A percentile compares a stretch with the other conserved stretches of the same genome.
These are phyloP conservation scores for Scaptomyza polygonia DNA, from an alignment of 2,888 invertebrate genomes.

Conservation along the genomic window DNA sequence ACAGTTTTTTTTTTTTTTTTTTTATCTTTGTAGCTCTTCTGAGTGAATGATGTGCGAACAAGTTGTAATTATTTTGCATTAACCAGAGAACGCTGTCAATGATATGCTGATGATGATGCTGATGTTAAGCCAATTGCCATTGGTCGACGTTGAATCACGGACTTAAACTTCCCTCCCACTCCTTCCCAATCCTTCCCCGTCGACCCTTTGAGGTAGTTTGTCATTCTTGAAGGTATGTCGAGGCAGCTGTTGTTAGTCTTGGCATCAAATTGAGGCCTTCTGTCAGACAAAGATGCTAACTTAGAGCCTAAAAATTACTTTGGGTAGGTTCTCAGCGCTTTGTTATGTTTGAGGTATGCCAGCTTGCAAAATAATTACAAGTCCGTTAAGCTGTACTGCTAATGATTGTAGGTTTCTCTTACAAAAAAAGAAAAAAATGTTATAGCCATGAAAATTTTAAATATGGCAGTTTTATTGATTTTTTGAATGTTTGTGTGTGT, in stretches of 20 bases:
- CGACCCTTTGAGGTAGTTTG: constrained; percentile 34
- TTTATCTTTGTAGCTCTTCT: constrained; percentile 23
- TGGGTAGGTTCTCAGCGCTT: constrained; percentile 8
- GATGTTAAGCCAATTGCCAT: constrained; percentile 32
- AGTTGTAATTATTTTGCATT: constrained; percentile 79
- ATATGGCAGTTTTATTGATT: neutral
- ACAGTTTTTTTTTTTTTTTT: constrained; percentile 38
- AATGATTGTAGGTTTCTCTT: constrained; percentile 5
- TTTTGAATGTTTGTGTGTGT: no score
- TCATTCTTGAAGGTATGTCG: constrained; percentile 47
- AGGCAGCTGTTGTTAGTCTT: constrained; percentile 1
- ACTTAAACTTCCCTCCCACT: neutral
- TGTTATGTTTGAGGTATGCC: constrained; percentile 10
- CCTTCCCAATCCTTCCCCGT: neutral
- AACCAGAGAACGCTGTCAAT: constrained; percentile 50
- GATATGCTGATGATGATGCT: constrained; percentile 38
- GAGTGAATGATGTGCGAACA: constrained; percentile 73
- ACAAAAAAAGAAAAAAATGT: neutral
- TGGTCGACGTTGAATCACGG: constrained; percentile 8
- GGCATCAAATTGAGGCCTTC: constrained; percentile 1
- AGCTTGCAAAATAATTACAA: constrained; percentile 24
- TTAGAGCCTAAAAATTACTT: constrained; percentile 29
- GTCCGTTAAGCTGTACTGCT: neutral
- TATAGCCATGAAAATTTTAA: neutral
- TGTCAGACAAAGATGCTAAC: neutral